Conservation (phyloP, 2,797 vertebrate species). For the Sphaeramia orbicularis region DNA sequence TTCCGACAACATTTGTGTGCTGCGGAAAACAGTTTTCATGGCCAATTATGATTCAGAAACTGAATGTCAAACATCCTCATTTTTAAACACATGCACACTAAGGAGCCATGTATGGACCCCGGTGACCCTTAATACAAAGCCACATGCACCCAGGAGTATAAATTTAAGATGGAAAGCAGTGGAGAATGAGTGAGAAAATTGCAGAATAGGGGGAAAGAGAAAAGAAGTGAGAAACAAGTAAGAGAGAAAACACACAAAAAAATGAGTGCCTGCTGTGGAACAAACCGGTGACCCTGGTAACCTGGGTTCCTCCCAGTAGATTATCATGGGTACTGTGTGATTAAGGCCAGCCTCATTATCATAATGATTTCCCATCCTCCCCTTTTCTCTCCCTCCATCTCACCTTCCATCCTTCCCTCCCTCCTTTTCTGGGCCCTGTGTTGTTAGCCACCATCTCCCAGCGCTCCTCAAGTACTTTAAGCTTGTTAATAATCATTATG, state of each 20-base stretch:
- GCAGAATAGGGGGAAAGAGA: conserved; percentile 37
- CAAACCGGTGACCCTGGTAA: conserved; percentile 88
- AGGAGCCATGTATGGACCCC: conserved; percentile 39
- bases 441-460: conserved; percentile 95
- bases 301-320: conserved; percentile 87
- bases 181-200: conserved; percentile 42
- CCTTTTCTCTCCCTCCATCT: conserved; percentile 73
- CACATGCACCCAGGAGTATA: conserved; percentile 17
- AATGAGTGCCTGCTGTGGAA: conserved; percentile 67
- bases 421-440: conserved; percentile 76
- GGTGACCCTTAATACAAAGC: conserved; percentile 39
- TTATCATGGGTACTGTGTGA: conserved; percentile 90
- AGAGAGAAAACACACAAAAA: conserved; percentile 45
- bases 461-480: conserved; percentile 92
- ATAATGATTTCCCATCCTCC: conserved; percentile 93
- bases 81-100: conserved; percentile 53
- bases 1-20: background rate
- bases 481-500: conserved; percentile 99
- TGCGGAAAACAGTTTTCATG: conserved; percentile 23
- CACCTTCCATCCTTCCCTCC: conserved; percentile 70
- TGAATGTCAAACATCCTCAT: conserved; percentile 55
- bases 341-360: conserved; percentile 92
- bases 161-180: conserved; percentile 12
- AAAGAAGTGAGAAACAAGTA: conserved; percentile 31
- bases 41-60: conserved; percentile 50